phyloP scores from a whole-genome alignment of 2,797 vertebrate genomes.

The Mormyrus proboscirostris region DNA sequence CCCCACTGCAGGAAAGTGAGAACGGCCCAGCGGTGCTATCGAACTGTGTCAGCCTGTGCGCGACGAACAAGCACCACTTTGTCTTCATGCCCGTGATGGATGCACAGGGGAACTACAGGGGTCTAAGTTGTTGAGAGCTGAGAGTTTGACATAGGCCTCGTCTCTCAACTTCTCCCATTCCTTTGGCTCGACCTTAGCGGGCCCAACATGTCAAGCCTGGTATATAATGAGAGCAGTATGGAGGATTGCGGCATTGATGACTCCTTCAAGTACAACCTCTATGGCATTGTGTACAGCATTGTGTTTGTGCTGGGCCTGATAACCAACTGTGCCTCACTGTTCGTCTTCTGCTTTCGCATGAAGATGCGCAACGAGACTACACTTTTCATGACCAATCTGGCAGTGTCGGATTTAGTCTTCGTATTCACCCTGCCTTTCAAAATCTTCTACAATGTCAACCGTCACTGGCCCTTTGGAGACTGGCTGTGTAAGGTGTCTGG shows the following conservation, averaged over 20 bases:
- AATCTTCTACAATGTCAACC: conserved; percentile 94
- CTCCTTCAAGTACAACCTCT: conserved; percentile 96
- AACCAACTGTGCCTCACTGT: conserved; percentile 92
- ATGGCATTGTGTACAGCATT: conserved; percentile 88
- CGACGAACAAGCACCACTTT: not conserved
- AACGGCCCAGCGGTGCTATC: not conserved
- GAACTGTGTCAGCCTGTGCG: not conserved
- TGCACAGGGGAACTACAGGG: not conserved
- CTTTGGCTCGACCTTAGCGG: not conserved
- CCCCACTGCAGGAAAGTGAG: conserved; percentile 44
- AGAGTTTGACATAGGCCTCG: conserved; percentile 22
- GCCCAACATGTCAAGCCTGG: conserved; percentile 61
- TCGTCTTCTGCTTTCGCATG: conserved; percentile 93
- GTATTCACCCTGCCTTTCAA: conserved; percentile 95
- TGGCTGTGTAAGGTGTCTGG: conserved; percentile 89
- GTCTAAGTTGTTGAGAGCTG: conserved; percentile 23
- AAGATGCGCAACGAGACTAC: conserved; percentile 88
- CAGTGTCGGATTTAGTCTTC: conserved; percentile 86
- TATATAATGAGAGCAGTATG: conserved; percentile 76
- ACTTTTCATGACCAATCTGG: conserved; percentile 95
- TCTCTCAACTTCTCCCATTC: not conserved
- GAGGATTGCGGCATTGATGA: conserved; percentile 86
- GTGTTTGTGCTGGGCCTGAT: conserved; percentile 88
- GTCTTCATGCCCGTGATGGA: conserved; percentile 18
- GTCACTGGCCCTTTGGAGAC: conserved; percentile 93